Evolutionary conservation across 2,888 invertebrate species (phyloP).

Genomic region (Formica aserva): DNA sequence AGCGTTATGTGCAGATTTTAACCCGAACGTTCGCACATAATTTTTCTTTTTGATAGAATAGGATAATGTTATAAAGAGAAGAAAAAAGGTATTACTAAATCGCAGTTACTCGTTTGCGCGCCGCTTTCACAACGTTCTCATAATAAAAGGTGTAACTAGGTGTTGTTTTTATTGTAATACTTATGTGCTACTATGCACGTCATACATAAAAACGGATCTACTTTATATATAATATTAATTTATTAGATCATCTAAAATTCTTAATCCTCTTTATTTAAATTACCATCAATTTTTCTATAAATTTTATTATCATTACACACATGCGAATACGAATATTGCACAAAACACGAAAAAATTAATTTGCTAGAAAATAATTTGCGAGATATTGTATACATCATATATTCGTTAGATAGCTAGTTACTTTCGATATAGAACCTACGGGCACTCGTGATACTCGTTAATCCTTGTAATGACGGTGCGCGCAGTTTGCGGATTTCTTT

Average conservation of each 20-base stretch:
- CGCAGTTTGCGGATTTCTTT: constrained; percentile 24
- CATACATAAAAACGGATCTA: neutral
- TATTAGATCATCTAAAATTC: neutral
- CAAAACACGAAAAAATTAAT: neutral
- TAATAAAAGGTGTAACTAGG: neutral
- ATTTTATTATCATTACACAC: neutral
- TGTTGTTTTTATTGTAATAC: neutral
- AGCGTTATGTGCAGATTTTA: neutral
- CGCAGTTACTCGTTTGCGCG: neutral
- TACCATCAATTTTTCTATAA: neutral
- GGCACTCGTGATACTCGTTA: constrained; percentile 49
- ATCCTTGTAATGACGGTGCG: constrained; percentile 36
- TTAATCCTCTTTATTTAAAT: neutral
- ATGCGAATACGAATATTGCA: neutral
- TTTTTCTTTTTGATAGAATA: constrained; percentile 11
- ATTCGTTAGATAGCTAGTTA: constrained; percentile 31
- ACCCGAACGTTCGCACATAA: neutral
- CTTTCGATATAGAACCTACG: constrained; percentile 27
- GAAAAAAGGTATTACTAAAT: constrained; percentile 32
- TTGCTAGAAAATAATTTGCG: neutral
- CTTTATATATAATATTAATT: neutral
- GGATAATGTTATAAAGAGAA: constrained; percentile 21
- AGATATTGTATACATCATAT: constrained; percentile 5
- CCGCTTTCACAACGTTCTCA: constrained; percentile 24
- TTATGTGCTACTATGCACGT: neutral